Conservation (phyloP, 2,797 vertebrate species). For the Acanthurus lineatus region DNA sequence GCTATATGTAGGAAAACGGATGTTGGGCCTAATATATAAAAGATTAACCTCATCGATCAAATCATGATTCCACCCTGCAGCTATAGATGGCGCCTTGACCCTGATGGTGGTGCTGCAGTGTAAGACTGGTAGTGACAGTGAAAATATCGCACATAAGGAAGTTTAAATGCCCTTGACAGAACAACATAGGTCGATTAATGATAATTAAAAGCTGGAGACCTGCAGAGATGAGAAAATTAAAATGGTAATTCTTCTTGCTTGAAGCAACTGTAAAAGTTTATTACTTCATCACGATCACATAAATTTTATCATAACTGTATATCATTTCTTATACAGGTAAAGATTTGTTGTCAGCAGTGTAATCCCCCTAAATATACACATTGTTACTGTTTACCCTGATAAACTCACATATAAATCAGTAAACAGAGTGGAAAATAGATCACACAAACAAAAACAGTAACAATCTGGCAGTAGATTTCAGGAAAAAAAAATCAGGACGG, state of each 20-base stretch:
- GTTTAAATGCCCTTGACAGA: conserved; percentile 26
- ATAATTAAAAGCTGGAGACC: conserved; percentile 3
- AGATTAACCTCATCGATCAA: conserved; percentile 25
- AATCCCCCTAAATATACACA: too few relatives aligned
- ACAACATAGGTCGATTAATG: not conserved
- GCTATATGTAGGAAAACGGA: conserved; percentile 6
- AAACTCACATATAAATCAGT: too few relatives aligned
- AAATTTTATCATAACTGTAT: not conserved
- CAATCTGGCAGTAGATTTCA: too few relatives aligned
- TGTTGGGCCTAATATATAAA: conserved; percentile 11
- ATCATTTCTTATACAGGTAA: too few relatives aligned
- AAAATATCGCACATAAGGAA: not conserved
- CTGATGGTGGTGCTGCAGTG: not conserved
- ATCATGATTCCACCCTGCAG: not conserved
- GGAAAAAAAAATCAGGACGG: too few relatives aligned
- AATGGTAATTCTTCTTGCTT: conserved; percentile 11
- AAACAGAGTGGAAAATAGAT: too few relatives aligned
- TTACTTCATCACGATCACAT: conserved; percentile 1
- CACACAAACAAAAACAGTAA: too few relatives aligned
- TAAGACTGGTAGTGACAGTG: not conserved
- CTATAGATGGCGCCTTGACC: not conserved
- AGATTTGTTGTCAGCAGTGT: too few relatives aligned
- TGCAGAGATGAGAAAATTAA: conserved; percentile 9
- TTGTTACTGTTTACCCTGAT: too few relatives aligned
- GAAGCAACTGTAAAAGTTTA: not conserved